Evolutionary conservation across 2,113 vertebrate genomes (phyloP), one percentile per base, ranked within the genome.

Genomic region (Salvelinus fontinalis): DNA sequence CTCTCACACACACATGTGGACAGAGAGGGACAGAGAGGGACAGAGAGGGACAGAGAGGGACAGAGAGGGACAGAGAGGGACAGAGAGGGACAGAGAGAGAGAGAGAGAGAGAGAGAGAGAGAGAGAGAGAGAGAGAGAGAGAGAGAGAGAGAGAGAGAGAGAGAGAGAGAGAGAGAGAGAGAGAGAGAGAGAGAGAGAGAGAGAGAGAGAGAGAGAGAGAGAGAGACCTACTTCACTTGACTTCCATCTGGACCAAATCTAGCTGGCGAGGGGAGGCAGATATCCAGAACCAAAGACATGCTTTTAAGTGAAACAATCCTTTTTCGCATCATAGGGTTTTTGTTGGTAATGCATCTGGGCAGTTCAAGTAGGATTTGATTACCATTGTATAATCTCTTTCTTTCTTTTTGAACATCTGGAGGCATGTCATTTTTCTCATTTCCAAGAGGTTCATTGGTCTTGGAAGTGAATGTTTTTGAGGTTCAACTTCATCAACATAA

Each of bases 191-290:
- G 24, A 26, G 24, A 26, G 24, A 26, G 24, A 26, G 24, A 26
- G 24, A 26, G 24, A 26, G 24, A 26, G 1, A 26, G 1, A 26
- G 24, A 26, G 26, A 26, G 26, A 26, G 26, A 26, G 26, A 26
- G 26, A 26, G 26, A 26, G 26, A 51, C 13, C 6, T 34, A 34
- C 34, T 34, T 34, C 34, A 34, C 34, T 34, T 34, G 49, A 54
- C 6, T 75, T 71, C 85, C 81, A 88, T 89, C 84, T 89, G 85
- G 79, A 82, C 74, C 74, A 76, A 68, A 85, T 87, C 77, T 77
- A 76, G 81, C 75, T 81, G 81, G 80, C 69, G 67, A 77, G 14
- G 49, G 71, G 84, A 89, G 78, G 84, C 79, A 79, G 60, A 74
- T 77, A 74, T 67, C 71, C 81, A 83, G 76, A 85, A 85, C 80